phyloP scores from a whole-genome alignment of 2,797 vertebrate species.

The Eremophila alpestris region DNA sequence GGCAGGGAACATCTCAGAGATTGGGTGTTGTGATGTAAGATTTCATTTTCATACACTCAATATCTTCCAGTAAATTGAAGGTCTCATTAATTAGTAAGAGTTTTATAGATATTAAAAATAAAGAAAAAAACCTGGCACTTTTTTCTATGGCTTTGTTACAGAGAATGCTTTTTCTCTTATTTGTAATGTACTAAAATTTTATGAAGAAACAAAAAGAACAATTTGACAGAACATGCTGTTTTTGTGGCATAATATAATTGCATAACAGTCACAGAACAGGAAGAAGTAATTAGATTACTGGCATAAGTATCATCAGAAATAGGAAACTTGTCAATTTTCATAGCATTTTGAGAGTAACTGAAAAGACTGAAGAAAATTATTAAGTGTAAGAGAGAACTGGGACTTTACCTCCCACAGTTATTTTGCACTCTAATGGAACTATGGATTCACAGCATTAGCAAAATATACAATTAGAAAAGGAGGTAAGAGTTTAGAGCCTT shows the following conservation, averaged over 20 bases:
- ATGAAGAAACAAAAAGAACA: neutral
- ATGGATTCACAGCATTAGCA: neutral
- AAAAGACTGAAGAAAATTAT: neutral
- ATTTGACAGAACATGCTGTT: constrained; percentile 16
- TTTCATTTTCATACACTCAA: neutral
- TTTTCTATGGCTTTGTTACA: neutral
- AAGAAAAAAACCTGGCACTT: neutral
- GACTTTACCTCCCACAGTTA: neutral
- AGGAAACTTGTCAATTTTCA: constrained; percentile 18
- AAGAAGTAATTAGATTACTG: constrained; percentile 48
- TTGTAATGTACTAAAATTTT: constrained; percentile 3
- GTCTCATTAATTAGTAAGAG: constrained; percentile 8
- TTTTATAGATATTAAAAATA: neutral
- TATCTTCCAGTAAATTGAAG: constrained; percentile 11
- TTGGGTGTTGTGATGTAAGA: neutral
- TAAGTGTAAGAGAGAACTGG: neutral
- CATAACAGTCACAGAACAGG: constrained; percentile 7
- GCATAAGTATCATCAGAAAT: constrained; percentile 20
- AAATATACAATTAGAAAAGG: neutral
- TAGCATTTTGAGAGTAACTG: constrained; percentile 1
- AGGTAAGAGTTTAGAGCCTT: neutral
- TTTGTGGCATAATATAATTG: constrained; percentile 20
- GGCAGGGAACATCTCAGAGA: neutral
- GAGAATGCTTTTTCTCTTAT: neutral
- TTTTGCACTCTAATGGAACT: neutral